These are phyloP conservation scores for Helicorthomorpha holstii DNA, from an alignment of 1,140 invertebrate species.

Conservation along the genomic window DNA sequence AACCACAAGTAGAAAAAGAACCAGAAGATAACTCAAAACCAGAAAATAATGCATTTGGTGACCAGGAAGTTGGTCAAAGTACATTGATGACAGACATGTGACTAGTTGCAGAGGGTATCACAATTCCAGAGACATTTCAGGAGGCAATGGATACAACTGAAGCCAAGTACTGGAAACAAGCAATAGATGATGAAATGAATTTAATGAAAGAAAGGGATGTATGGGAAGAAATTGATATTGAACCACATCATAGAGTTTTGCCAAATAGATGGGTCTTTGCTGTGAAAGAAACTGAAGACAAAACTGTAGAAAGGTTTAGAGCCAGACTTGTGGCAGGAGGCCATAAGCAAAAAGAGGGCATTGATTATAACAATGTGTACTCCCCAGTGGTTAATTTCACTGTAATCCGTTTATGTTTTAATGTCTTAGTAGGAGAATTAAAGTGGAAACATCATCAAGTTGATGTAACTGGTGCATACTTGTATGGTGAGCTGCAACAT, in stretches of 20 bases:
- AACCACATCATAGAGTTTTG: background rate
- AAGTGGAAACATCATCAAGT: background rate
- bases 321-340: background rate
- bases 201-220: background rate
- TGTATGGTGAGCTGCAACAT: slow-evolving; percentile 12
- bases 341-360: background rate
- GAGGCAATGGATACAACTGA: too few species aligned
- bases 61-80: too few species aligned
- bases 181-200: background rate
- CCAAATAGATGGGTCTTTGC: background rate
- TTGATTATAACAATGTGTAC: background rate
- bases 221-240: background rate
- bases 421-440: background rate
- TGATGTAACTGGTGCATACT: background rate
- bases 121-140: too few species aligned
- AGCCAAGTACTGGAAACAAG: too few species aligned
- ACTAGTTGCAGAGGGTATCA: too few species aligned
- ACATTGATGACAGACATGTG: too few species aligned
- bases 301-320: slow-evolving; percentile 1
- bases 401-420: too few species aligned
- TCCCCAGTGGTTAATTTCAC: too few species aligned
- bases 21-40: too few species aligned
- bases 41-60: too few species aligned
- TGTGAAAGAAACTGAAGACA: background rate
- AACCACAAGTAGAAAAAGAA: too few species aligned